phyloP scores from a whole-genome alignment of 2,888 invertebrate species.

The Xylota sylvarum region DNA sequence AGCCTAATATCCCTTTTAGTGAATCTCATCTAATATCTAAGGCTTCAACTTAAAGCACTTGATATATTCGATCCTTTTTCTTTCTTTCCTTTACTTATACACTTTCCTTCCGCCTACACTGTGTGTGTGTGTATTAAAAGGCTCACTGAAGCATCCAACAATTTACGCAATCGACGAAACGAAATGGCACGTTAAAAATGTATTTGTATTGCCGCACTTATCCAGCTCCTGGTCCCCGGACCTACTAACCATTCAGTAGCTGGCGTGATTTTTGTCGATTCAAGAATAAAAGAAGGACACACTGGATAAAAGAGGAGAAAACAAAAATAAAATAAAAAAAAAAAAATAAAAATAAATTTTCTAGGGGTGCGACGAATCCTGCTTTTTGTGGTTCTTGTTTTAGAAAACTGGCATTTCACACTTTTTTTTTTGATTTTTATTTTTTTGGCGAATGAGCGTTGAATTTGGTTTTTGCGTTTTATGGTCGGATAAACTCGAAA shows the following conservation, averaged over 20 bases:
- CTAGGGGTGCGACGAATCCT: constrained; percentile 27
- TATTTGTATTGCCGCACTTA: constrained; percentile 58
- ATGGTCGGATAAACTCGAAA: constrained; percentile 43
- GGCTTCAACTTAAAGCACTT: constrained; percentile 14
- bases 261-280: constrained; percentile 48
- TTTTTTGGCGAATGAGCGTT: constrained; percentile 1
- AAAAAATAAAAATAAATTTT: not conserved
- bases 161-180: constrained; percentile 38
- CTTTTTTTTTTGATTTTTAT: constrained; percentile 38
- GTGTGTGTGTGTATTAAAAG: constrained; percentile 26
- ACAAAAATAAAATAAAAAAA: not conserved
- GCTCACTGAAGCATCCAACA: constrained; percentile 32
- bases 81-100: not conserved
- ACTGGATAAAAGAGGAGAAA: constrained; percentile 17
- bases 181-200: constrained; percentile 54
- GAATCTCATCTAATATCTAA: not conserved
- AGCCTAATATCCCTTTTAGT: too few species aligned
- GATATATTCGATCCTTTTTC: not conserved
- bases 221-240: not conserved
- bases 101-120: constrained; percentile 12
- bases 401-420: constrained; percentile 42
- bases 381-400: constrained; percentile 34
- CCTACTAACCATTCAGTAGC: not conserved
- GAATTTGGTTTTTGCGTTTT: constrained; percentile 45
- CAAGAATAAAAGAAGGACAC: constrained; percentile 33